Conservation (phyloP, 2,797 vertebrate genomes). For the Lateolabrax maculatus region DNA sequence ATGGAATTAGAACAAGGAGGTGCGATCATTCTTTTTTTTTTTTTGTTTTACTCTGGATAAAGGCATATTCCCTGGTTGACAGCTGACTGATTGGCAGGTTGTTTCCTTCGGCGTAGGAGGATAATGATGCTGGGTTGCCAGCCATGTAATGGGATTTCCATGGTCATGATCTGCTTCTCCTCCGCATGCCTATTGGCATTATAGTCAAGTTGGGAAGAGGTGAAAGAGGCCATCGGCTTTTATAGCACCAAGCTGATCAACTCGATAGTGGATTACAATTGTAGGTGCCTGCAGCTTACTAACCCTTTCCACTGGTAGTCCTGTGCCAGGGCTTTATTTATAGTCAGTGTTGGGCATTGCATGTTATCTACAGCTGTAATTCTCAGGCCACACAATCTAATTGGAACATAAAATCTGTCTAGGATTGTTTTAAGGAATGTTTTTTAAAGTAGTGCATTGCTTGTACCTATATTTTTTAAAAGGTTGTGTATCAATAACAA, state of each 20-base stretch:
- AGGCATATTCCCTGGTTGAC: not conserved
- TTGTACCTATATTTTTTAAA: not conserved
- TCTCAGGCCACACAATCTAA: not conserved
- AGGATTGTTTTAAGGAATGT: not conserved
- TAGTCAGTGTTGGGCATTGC: not conserved
- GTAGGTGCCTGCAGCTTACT: slow-evolving; percentile 42
- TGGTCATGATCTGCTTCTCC: slow-evolving; percentile 35
- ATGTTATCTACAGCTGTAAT: slow-evolving; percentile 5
- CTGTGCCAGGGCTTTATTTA: slow-evolving; percentile 21
- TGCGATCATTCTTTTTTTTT: not conserved
- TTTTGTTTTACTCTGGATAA: not conserved
- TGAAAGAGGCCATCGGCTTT: slow-evolving; percentile 25
- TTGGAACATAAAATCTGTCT: not conserved
- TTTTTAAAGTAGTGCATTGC: not conserved
- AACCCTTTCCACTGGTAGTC: slow-evolving; percentile 44
- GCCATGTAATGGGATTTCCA: slow-evolving; percentile 55
- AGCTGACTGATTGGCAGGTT: slow-evolving; percentile 14
- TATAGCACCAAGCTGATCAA: slow-evolving; percentile 64
- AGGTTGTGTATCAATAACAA: not conserved
- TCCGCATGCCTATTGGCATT: slow-evolving; percentile 3
- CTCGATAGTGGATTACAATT: slow-evolving; percentile 60
- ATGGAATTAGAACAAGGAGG: not conserved
- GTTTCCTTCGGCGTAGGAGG: slow-evolving; percentile 36
- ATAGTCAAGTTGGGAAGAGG: slow-evolving; percentile 20
- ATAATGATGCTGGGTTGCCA: slow-evolving; percentile 34